These are phyloP conservation scores for Portunus trituberculatus DNA, from an alignment of 1,140 invertebrate species.

Conservation along the genomic window DNA sequence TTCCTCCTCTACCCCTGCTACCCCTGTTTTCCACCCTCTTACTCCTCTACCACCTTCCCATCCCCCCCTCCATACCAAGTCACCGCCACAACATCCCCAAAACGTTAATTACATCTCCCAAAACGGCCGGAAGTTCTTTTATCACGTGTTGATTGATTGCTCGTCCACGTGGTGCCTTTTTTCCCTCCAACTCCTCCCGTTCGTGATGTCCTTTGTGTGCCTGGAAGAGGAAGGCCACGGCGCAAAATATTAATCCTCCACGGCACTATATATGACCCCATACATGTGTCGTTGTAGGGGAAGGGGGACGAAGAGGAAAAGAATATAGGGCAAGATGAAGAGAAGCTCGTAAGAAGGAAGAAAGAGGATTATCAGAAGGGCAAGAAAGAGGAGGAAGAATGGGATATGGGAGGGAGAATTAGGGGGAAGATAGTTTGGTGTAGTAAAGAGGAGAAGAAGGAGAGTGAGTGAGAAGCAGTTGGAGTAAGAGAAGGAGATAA, in stretches of 20 bases:
- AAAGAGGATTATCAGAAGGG: not conserved
- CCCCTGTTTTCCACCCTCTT: not conserved
- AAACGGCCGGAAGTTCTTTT: slow-evolving; percentile 65
- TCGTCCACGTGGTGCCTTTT: slow-evolving; percentile 60
- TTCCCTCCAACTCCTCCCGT: slow-evolving; percentile 34
- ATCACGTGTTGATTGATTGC: slow-evolving; percentile 69
- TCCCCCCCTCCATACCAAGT: not conserved
- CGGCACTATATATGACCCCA: slow-evolving; percentile 20
- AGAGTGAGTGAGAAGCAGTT: not conserved
- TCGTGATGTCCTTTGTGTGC: slow-evolving; percentile 43
- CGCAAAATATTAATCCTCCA: slow-evolving; percentile 68
- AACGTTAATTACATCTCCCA: slow-evolving; percentile 56
- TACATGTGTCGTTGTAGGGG: not conserved
- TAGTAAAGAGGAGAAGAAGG: not conserved
- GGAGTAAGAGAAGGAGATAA: not conserved
- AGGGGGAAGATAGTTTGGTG: no score
- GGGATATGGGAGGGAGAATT: not conserved
- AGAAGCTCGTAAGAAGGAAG: not conserved
- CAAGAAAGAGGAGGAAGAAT: not conserved
- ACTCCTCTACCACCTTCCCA: no score
- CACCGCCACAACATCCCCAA: slow-evolving; percentile 50
- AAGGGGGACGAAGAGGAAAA: not conserved
- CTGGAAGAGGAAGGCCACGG: not conserved
- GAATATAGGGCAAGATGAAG: not conserved
- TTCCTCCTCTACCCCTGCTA: not conserved